Evolutionary conservation across 2,888 invertebrate species (phyloP).

Genomic region (Rhimphoctona megacephalus): DNA sequence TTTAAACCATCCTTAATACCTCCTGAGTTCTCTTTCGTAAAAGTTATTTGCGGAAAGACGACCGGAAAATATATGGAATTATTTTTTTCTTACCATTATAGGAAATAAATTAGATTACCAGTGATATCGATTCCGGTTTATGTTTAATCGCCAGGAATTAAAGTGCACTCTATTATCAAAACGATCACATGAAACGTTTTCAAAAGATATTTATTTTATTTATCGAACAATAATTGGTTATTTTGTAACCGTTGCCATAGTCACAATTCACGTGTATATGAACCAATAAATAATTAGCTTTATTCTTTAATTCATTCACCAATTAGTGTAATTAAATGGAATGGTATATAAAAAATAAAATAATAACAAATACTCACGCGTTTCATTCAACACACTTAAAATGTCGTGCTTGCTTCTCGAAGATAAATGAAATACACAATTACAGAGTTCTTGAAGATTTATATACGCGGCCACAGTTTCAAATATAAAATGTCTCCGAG

Average conservation of each 20-base stretch:
- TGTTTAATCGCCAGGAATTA: neutral
- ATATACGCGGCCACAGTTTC: conserved; percentile 8
- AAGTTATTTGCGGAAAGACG: neutral
- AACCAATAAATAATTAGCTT: neutral
- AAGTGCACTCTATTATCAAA: neutral
- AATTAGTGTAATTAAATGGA: neutral
- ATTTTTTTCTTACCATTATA: neutral
- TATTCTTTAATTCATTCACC: neutral
- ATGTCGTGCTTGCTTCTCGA: neutral
- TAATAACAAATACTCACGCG: neutral
- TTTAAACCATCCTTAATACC: conserved; percentile 5
- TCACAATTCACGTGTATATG: neutral
- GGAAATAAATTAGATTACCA: neutral
- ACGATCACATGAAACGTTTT: neutral
- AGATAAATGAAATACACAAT: conserved; percentile 25
- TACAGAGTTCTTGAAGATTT: conserved; percentile 26
- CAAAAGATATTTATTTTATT: neutral
- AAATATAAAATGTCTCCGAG: conserved; percentile 34
- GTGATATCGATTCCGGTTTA: neutral
- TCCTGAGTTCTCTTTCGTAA: neutral
- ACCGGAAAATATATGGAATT: neutral
- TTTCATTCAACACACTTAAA: neutral
- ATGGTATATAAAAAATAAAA: neutral
- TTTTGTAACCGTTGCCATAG: neutral
- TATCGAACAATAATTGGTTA: neutral